These are phyloP conservation scores for Leptothorax acervorum DNA, from an alignment of 2,888 invertebrate genomes.

Conservation along the genomic window DNA sequence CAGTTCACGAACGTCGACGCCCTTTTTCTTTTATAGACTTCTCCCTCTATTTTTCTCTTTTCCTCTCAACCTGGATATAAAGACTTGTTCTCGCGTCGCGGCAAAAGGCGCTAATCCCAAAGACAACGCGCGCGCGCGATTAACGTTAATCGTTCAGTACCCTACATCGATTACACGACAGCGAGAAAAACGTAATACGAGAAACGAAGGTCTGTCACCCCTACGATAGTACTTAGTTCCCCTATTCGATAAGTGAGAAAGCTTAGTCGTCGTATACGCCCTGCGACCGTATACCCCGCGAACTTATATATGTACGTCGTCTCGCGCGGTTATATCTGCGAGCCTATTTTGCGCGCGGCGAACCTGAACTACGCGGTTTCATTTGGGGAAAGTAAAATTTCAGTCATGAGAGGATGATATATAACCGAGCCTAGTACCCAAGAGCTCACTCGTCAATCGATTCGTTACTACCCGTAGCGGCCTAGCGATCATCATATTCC, in stretches of 20 bases:
- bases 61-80: conserved; percentile 23
- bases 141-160: conserved; percentile 23
- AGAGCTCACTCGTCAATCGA: conserved; percentile 32
- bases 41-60: background rate
- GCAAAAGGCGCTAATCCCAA: conserved; percentile 5
- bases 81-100: conserved; percentile 31
- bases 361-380: conserved; percentile 20
- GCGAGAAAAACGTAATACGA: conserved; percentile 40
- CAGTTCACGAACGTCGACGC: conserved; percentile 44
- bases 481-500: conserved; percentile 13
- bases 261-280: conserved; percentile 11
- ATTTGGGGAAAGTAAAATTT: conserved; percentile 44
- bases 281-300: conserved; percentile 10
- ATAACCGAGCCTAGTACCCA: conserved; percentile 42
- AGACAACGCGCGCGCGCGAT: conserved; percentile 8
- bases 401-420: conserved; percentile 51
- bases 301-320: background rate
- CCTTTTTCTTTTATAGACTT: conserved; percentile 2
- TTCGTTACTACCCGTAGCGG: conserved; percentile 37
- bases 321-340: conserved; percentile 23
- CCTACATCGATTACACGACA: conserved; percentile 34
- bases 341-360: conserved; percentile 24
- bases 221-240: conserved; percentile 21
- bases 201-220: conserved; percentile 9
- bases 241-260: conserved; percentile 30